Evolutionary conservation across 2,888 invertebrate genomes (phyloP).

Genomic region (Alloplasta piceator): DNA sequence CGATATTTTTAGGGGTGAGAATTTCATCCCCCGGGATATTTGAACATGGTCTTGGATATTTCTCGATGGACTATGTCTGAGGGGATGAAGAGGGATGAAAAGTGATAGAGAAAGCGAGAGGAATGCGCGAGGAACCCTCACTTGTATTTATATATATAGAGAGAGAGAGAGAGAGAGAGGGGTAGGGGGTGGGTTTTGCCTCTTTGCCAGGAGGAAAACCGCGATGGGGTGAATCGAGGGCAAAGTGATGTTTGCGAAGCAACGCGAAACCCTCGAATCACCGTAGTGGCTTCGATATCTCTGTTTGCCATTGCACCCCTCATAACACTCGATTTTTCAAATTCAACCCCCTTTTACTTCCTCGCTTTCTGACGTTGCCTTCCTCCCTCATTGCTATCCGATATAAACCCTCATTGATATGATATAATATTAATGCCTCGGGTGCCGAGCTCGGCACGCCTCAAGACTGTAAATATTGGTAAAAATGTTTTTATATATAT

Average conservation of each 20-base stretch:
- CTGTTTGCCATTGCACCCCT: constrained; percentile 69
- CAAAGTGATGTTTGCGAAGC: constrained; percentile 79
- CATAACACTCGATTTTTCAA: constrained; percentile 69
- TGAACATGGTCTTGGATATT: constrained; percentile 4
- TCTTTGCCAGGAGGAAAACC: constrained; percentile 54
- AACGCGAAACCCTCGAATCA: constrained; percentile 78
- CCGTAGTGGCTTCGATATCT: constrained; percentile 67
- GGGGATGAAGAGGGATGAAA: constrained; percentile 60
- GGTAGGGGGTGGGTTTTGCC: constrained; percentile 32
- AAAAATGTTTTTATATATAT: constrained; percentile 33
- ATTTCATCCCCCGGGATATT: constrained; percentile 53
- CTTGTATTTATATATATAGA: constrained; percentile 7
- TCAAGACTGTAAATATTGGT: constrained; percentile 74
- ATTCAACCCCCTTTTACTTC: constrained; percentile 30
- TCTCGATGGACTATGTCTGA: too few species aligned
- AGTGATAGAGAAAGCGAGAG: constrained; percentile 66
- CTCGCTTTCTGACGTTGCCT: constrained; percentile 22
- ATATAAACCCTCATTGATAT: constrained; percentile 73
- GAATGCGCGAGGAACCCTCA: constrained; percentile 12
- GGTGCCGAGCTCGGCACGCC: constrained; percentile 77
- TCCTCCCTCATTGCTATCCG: constrained; percentile 21
- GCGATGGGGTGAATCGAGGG: constrained; percentile 64
- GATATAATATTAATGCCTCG: constrained; percentile 80
- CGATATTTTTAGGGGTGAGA: constrained; percentile 11
- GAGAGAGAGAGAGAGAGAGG: constrained; percentile 24